Percentiles rank a stretch among this genome's conserved stretches.
These are phyloP conservation scores for Stictocephala bisonia DNA, from an alignment of 2,888 invertebrate genomes.

Conservation along the genomic window DNA sequence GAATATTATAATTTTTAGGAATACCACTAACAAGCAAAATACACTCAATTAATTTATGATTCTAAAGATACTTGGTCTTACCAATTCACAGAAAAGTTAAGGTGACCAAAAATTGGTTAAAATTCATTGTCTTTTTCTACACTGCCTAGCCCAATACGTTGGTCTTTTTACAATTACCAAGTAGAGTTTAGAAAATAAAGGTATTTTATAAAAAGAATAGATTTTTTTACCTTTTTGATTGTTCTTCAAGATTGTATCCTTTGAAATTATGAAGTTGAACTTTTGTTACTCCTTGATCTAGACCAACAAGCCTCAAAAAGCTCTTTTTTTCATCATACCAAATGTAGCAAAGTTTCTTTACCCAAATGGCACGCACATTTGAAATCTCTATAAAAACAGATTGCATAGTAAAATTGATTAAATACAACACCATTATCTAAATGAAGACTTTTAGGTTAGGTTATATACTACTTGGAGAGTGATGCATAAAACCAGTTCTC, in stretches of 20 bases:
- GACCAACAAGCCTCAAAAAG: conserved; percentile 66
- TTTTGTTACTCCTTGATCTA: conserved; percentile 62
- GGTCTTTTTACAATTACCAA: too few species aligned
- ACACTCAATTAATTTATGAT: too few species aligned
- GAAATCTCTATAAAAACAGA: conserved; percentile 54
- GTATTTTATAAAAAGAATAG: too few species aligned
- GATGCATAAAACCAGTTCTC: not conserved
- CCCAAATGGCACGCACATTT: conserved; percentile 64
- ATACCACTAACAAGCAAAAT: too few species aligned
- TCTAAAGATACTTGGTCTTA: too few species aligned
- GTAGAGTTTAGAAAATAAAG: too few species aligned
- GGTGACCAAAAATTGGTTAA: too few species aligned
- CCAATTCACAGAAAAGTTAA: too few species aligned
- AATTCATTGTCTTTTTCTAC: too few species aligned
- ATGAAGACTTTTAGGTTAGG: not conserved
- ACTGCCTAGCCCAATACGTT: too few species aligned
- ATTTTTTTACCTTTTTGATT: conserved; percentile 57
- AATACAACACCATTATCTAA: not conserved
- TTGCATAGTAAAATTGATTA: not conserved
- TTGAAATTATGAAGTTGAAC: conserved; percentile 56
- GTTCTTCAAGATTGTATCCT: conserved; percentile 57
- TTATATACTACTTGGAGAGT: not conserved
- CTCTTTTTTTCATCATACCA: conserved; percentile 67
- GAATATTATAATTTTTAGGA: too few species aligned
- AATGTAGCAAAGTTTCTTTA: conserved; percentile 69